Evolutionary conservation across 2,888 invertebrate species (phyloP), one percentile per base, ranked within the genome.

Genomic region (Dynastes maya): DNA sequence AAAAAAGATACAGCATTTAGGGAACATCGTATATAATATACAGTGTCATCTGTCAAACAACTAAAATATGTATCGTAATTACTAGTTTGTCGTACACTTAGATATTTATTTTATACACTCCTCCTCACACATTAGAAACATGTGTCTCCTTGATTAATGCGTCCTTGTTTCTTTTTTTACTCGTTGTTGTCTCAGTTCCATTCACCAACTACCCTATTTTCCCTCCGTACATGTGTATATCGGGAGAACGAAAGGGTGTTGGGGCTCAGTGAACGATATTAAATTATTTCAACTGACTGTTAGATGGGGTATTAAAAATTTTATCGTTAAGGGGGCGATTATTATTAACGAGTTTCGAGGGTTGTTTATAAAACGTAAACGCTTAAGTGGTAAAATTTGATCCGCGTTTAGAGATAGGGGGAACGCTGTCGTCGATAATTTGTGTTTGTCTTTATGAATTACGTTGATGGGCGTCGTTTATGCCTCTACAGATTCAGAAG

Each of bases 61-160:
- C 45, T 58, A 61, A 74, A 74, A 74, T 74, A 74, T 74, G 72
- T 74, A 74, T 61, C 61, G 72, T 74, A 61, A 63, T 74, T 61
- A 74, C 72, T 74, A 61, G 63, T 45, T 61, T 74, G 72, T 74
- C 72, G 45, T 61, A 37, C 9, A 72, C 72, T 61, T 72, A 45
- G 45, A 45, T 45, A 74, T 74, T 74, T 74, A 61, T 74, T 61
- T 74, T 49, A 61, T 74, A 37, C 61, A 74, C 61, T 74, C 61
- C 61, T 74, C 72, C 61, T 61, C 72, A 45, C 72, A 74, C 72
- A 45, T 61, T 61, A 61, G 22, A 22, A 61, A 74, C 72, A 74
- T 74, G 72, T 74, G 72, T 61, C 45, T 22, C 27, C 45, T 40
- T 61, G 61, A 74, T 74, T 74, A 74, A 63, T 74, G 72, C 13